phyloP scores from a whole-genome alignment of 2,888 invertebrate genomes.

The Cantharis flavilabris region DNA sequence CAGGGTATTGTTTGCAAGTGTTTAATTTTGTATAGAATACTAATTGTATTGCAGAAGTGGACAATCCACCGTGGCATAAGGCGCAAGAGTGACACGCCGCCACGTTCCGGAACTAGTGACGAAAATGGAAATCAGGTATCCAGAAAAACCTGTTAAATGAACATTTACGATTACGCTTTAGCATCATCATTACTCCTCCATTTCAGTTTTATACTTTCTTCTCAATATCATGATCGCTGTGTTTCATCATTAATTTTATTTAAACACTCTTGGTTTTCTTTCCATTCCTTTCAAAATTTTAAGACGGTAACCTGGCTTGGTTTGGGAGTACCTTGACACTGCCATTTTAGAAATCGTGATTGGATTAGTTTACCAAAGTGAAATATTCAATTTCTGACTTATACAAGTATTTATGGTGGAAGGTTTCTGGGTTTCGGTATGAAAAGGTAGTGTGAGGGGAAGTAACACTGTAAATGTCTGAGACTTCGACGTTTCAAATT shows the following conservation, averaged over 20 bases:
- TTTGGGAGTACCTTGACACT: not conserved
- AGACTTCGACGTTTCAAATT: too few species aligned
- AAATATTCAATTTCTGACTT: not conserved
- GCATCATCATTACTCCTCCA: not conserved
- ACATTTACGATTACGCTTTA: not conserved
- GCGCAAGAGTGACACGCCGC: conserved; percentile 68
- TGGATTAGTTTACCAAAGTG: too few species aligned
- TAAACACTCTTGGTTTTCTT: not conserved
- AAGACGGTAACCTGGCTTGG: not conserved
- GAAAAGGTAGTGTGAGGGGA: too few species aligned
- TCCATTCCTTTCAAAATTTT: not conserved
- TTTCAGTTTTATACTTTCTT: not conserved
- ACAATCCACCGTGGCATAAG: conserved; percentile 79
- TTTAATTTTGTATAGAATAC: conserved; percentile 19
- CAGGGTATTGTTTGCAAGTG: conserved; percentile 2
- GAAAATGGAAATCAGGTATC: conserved; percentile 61
- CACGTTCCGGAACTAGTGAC: conserved; percentile 59
- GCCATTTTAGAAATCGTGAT: not conserved
- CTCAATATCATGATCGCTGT: not conserved
- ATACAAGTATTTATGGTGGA: not conserved
- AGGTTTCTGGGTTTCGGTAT: not conserved
- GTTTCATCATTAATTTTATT: not conserved
- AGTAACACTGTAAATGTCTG: too few species aligned
- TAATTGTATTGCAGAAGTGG: conserved; percentile 70
- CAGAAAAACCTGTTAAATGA: conserved; percentile 11